Percentiles rank a stretch among this genome's conserved stretches.
phyloP scores from a whole-genome alignment of 2,797 vertebrate species.

The Dendrocincla tyrannina region DNA sequence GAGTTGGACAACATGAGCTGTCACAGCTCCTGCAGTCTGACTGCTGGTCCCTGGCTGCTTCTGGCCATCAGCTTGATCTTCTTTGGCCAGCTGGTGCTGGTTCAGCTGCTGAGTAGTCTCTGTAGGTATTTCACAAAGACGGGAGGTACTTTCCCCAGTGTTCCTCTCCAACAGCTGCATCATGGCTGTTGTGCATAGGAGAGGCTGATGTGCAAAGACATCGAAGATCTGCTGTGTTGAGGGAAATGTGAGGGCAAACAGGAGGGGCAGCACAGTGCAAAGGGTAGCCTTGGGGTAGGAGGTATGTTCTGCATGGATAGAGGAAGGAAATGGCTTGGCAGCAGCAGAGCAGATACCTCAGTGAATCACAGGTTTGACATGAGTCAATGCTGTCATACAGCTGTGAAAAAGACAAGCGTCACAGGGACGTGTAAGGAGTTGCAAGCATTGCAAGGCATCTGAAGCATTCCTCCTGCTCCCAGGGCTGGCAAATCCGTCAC shows the following conservation, averaged over 20 bases:
- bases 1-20: rapidly evolving
- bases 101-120: not conserved
- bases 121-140: not conserved
- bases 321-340: not conserved
- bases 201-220: not conserved
- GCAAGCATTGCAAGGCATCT: not conserved
- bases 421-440: not conserved
- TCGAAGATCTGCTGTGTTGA: rapidly evolving
- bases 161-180: not conserved
- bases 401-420: slow-evolving; percentile 11
- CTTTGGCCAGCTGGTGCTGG: not conserved
- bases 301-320: not conserved
- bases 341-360: not conserved
- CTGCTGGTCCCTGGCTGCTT: not conserved
- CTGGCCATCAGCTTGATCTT: not conserved
- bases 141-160: not conserved
- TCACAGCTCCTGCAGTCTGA: not conserved
- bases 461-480: not conserved
- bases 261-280: not conserved
- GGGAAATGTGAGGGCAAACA: not conserved
- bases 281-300: not conserved
- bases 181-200: not conserved
- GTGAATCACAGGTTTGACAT: slow-evolving; percentile 29
- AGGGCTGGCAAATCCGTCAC: rapidly evolving
- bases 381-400: slow-evolving; percentile 21